Conservation (phyloP, 2,113 vertebrate genomes). For the Epinephelus cyanopodus region DNA sequence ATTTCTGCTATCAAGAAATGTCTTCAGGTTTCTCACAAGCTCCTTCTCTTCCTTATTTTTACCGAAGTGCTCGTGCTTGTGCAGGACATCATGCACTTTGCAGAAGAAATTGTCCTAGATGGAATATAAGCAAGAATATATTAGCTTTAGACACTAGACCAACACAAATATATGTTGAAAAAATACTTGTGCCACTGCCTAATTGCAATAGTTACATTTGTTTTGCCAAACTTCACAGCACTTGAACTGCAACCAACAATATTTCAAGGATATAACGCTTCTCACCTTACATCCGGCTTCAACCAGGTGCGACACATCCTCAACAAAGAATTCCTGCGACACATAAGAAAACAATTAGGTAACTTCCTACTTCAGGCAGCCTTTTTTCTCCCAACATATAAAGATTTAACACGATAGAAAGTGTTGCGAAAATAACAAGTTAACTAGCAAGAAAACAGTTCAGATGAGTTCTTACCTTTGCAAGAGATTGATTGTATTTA, state of each 20-base stretch:
- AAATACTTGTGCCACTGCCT: not conserved
- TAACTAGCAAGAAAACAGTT: not conserved
- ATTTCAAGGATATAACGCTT: not conserved
- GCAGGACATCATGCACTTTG: slow-evolving; percentile 44
- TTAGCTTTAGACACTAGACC: not conserved
- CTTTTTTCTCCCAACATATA: not conserved
- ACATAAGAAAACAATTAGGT: not conserved
- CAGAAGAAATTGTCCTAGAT: slow-evolving; percentile 73
- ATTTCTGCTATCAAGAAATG: rapidly evolving
- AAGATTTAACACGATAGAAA: not conserved
- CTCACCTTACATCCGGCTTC: slow-evolving; percentile 48
- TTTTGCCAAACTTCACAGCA: not conserved
- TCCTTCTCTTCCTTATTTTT: rapidly evolving
- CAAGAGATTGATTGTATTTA: rapidly evolving
- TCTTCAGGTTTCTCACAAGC: not conserved
- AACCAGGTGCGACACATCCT: not conserved
- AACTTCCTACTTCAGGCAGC: not conserved
- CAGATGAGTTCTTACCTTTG: slow-evolving; percentile 28
- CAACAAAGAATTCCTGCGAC: slow-evolving; percentile 21
- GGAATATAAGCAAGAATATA: not conserved
- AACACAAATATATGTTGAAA: not conserved
- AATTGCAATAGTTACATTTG: not conserved
- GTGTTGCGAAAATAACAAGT: not conserved
- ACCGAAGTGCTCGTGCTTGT: rapidly evolving
- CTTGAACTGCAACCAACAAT: not conserved